These are phyloP conservation scores for Hirudinaria manillensis DNA, from an alignment of 2,888 invertebrate genomes.

Conservation along the genomic window DNA sequence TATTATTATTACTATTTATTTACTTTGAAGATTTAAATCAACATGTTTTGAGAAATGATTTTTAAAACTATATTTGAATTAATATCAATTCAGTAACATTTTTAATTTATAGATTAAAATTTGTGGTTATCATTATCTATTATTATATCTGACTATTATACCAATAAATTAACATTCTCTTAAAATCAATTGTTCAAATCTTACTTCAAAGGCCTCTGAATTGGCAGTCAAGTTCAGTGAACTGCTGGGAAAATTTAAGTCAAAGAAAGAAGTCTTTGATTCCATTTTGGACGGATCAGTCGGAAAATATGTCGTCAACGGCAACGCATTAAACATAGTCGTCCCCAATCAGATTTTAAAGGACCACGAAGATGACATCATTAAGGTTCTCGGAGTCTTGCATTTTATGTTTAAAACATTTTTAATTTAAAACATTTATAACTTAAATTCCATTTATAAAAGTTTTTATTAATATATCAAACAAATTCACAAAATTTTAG, in stretches of 20 bases:
- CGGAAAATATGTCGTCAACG: conserved; percentile 45
- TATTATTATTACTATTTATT: too few species aligned
- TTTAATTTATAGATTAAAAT: too few species aligned
- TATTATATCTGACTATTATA: too few species aligned
- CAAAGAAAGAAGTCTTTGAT: conserved; percentile 45
- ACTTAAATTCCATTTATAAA: not conserved
- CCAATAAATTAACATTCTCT: too few species aligned
- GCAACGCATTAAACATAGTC: conserved; percentile 44
- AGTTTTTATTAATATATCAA: not conserved
- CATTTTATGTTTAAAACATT: not conserved
- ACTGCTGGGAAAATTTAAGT: conserved; percentile 40
- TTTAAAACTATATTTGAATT: too few species aligned
- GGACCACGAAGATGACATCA: conserved; percentile 48
- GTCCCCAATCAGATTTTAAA: conserved; percentile 49
- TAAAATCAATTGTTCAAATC: too few species aligned
- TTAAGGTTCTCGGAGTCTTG: conserved; percentile 42
- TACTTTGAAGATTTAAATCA: too few species aligned
- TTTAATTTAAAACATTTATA: not conserved
- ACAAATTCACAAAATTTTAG: not conserved
- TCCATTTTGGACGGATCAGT: conserved; percentile 45
- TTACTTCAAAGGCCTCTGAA: conserved; percentile 32
- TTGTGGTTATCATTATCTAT: too few species aligned
- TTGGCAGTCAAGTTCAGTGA: conserved; percentile 46
- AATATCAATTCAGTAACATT: too few species aligned
- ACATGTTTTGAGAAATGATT: too few species aligned